These are phyloP conservation scores for Spatulosminthurus flaviceps DNA, from an alignment of 2,888 invertebrate genomes.

Conservation along the genomic window DNA sequence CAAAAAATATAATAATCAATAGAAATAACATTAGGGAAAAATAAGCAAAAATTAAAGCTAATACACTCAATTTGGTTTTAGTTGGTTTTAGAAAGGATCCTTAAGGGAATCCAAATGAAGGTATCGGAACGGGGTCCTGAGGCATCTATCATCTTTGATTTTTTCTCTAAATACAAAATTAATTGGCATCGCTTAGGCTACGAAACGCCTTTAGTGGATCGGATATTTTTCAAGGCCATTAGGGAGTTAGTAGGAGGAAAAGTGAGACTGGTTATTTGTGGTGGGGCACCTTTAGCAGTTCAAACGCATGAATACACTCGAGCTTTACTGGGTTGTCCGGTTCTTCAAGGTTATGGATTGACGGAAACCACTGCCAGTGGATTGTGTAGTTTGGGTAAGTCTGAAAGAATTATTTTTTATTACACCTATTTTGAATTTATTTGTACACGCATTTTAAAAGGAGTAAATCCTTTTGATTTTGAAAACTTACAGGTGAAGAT, in stretches of 20 bases:
- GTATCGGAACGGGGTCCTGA: constrained; percentile 83
- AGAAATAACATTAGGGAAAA: not conserved
- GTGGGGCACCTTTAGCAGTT: constrained; percentile 94
- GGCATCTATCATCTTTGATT: constrained; percentile 86
- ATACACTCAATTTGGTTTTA: constrained; percentile 66
- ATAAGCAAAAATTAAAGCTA: not conserved
- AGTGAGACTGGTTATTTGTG: constrained; percentile 86
- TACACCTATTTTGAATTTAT: no score
- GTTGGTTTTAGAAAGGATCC: constrained; percentile 96
- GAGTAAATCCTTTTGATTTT: constrained; percentile 31
- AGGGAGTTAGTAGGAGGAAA: constrained; percentile 85
- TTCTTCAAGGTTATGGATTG: constrained; percentile 91
- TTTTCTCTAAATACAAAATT: constrained; percentile 92
- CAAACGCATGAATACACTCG: constrained; percentile 95
- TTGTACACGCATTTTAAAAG: no score
- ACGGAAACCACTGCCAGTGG: constrained; percentile 97
- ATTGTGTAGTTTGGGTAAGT: constrained; percentile 56
- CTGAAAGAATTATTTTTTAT: constrained; percentile 7
- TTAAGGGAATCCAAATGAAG: constrained; percentile 95
- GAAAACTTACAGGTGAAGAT: constrained; percentile 75
- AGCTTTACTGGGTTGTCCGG: constrained; percentile 87
- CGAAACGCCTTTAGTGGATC: constrained; percentile 74
- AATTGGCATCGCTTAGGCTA: constrained; percentile 85
- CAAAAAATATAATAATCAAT: not conserved
- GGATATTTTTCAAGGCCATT: constrained; percentile 72